Evolutionary conservation across 2,113 vertebrate genomes (phyloP).

Genomic region (Heteronetta atricapilla): DNA sequence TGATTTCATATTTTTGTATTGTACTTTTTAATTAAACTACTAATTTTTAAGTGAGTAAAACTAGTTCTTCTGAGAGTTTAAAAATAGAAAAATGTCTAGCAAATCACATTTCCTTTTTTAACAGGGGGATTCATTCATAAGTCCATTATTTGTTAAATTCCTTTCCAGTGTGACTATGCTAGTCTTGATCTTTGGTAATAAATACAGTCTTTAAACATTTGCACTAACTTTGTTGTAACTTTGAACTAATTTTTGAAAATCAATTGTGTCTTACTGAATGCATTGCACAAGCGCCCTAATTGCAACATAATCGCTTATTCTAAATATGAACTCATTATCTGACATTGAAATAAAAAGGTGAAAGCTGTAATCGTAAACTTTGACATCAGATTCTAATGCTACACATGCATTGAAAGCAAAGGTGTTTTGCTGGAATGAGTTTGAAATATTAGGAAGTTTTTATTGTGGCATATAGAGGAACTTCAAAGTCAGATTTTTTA

Average conservation of each 20-base stretch:
- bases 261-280: background rate
- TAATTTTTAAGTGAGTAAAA: background rate
- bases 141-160: background rate
- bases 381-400: slow-evolving; percentile 6
- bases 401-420: background rate
- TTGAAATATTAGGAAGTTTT: background rate
- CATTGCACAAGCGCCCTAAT: background rate
- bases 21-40: background rate
- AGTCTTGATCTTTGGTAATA: background rate
- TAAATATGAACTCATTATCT: background rate
- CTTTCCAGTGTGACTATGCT: background rate
- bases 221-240: background rate
- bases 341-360: background rate
- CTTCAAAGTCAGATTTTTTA: background rate
- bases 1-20: background rate
- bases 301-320: background rate
- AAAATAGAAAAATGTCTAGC: background rate
- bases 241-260: slow-evolving; percentile 1
- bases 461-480: background rate
- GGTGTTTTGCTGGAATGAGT: background rate
- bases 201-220: background rate
- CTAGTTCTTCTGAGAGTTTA: background rate
- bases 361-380: background rate
- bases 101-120: background rate
- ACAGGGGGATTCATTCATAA: background rate